Conservation (phyloP, 2,113 vertebrate genomes). For the Hippocampus zosterae region DNA sequence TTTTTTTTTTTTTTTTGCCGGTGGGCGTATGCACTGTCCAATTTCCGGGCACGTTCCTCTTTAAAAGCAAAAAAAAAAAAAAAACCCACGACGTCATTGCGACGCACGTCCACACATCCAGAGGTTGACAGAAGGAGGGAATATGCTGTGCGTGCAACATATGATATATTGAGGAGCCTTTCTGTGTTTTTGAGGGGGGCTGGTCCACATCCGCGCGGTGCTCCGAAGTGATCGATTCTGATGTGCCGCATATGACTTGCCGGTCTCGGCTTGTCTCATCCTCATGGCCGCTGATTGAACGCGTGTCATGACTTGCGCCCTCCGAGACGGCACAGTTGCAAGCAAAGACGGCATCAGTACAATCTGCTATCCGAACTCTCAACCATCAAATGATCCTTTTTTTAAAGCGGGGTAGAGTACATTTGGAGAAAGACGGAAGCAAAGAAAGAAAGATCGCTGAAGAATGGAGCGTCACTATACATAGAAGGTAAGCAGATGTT, state of each 20-base stretch:
- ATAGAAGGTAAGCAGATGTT: conserved; percentile 47
- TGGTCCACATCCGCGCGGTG: background rate
- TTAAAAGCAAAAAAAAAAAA: background rate
- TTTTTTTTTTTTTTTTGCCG: background rate
- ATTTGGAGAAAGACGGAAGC: background rate
- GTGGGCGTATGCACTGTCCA: background rate
- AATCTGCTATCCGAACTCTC: background rate
- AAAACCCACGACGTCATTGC: background rate
- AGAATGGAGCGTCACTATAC: conserved; percentile 32
- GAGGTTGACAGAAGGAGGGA: conserved; percentile 17
- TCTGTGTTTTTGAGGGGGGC: background rate
- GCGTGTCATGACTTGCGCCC: conserved; percentile 52
- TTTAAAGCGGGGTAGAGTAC: background rate
- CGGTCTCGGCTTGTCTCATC: background rate
- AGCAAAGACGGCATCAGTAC: background rate
- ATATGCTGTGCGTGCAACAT: background rate
- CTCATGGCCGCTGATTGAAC: conserved; percentile 24
- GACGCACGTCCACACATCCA: conserved; percentile 23
- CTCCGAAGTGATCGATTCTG: background rate
- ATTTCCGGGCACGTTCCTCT: background rate
- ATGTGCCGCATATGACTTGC: background rate
- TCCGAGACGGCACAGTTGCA: conserved; percentile 17
- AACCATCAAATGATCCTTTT: background rate
- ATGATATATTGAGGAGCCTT: background rate
- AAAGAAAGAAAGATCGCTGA: conserved; percentile 20